Evolutionary conservation across 2,888 invertebrate species (phyloP), one percentile per base, ranked within the genome.

Genomic region (Drosophila meridionalis): DNA sequence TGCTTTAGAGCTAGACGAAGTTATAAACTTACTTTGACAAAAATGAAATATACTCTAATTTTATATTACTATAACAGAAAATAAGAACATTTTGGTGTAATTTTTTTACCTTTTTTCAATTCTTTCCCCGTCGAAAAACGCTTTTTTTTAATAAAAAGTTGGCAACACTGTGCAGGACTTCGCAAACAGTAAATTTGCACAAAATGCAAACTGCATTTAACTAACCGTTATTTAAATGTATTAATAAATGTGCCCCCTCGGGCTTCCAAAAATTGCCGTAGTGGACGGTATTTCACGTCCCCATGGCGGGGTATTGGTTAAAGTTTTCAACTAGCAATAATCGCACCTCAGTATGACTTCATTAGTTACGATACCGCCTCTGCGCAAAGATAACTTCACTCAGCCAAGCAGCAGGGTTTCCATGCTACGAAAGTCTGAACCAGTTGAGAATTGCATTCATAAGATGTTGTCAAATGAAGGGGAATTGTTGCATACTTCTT

Each of bases 241-340:
- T 9, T 36, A 9, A 9, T 36, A 34, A 7, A 34, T 7, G 7
- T 34, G 94, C 94, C 94, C 94, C 93, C 93, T 90, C 94, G 93
- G 95, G 95, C 95, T 94, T 95, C 93, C 96, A 97, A 96, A 97
- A 96, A 96, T 96, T 96, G 96, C 96, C 96, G 94, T 95, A 94
- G 96, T 95, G 96, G 95, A 95, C 96, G 95, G 95, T 96, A 95
- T 97, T 97, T 96, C 96, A 96, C 96, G 96, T 95, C 96, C 95
- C 94, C 96, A 94, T 94, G 96, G 96, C 96, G 96, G 96, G 96
- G 96, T 96, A 97, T 97, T 97, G 97, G 97, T 96, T 96, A 96
- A 96, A 97, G 96, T 97, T 96, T 96, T 96, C 96, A 97, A 97
- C 96, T 96, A 96, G 96, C 96, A 97, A 97, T 96, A 96, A 96